Evolutionary conservation across 2,113 vertebrate species (phyloP), one percentile per base, ranked within the genome.

Genomic region (Albula glossodonta): DNA sequence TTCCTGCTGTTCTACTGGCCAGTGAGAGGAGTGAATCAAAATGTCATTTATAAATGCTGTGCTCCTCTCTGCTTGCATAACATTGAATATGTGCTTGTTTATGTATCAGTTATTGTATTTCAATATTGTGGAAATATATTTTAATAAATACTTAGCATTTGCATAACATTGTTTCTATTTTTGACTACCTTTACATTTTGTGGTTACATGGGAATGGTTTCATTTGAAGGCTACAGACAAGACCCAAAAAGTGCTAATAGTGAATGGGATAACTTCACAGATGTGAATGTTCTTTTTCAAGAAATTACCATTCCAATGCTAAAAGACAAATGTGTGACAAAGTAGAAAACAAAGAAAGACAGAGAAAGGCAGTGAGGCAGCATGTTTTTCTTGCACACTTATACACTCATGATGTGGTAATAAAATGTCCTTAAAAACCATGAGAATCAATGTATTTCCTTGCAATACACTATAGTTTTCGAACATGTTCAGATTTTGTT

Each of bases 1-100:
- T 84, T 79, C 82, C 90, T 87, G 90, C 91, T 91, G 56, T 86
- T 93, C 88, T 91, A 91, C 92, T 94, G 92, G 88, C 87, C 93
- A 94, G 91, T 93, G 92, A 93, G 88, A 88, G 89, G 90, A 92
- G 92, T 93, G 92, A 93, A 93, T 93, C 91, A 92, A 88, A 90
- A 83, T 93, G 93, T 89, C 92, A 94, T 91, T 94, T 94, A 93
- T 92, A 78, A 51, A 8, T 83, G 8, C 66, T 74, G 5, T n/a
- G 22, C 66, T 10, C 25, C n/a, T 74, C 25, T 9, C 66, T 31
- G 25, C 22, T 31, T 22, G 3, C 4, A 74, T 74, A 74, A 70
- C 66, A 31, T 6, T 0, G 22, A 70, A 74, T 74, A 31, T 3
- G 7, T 25, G 2, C 11, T 60, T 60, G 7, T 60, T 12, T 12